These are phyloP conservation scores for Caprella mutica DNA, from an alignment of 2,888 invertebrate genomes.

Conservation along the genomic window DNA sequence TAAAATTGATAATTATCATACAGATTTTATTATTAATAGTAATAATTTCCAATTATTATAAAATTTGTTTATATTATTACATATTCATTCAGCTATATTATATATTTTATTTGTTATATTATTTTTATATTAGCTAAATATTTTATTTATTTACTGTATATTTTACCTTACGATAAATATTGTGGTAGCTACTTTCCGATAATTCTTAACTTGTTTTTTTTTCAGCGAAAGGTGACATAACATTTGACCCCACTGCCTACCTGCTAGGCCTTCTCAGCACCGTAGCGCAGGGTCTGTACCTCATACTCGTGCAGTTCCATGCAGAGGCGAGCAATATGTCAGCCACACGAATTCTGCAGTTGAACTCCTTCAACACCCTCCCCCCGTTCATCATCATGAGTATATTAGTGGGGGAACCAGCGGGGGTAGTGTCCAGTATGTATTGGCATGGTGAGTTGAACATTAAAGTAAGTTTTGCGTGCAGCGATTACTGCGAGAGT, in stretches of 20 bases:
- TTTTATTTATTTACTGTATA: no score
- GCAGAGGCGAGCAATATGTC: slow-evolving; percentile 22
- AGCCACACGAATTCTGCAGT: slow-evolving; percentile 31
- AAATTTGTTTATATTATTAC: no score
- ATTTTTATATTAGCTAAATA: no score
- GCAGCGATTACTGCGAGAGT: neutral
- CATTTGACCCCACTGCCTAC: slow-evolving; percentile 39
- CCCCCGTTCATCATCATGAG: slow-evolving; percentile 27
- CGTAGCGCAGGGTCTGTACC: slow-evolving; percentile 42
- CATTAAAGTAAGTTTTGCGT: neutral
- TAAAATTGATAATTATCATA: no score
- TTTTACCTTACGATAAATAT: no score
- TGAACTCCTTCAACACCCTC: slow-evolving; percentile 33
- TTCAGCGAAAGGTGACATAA: slow-evolving; percentile 42
- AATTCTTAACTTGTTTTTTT: no score
- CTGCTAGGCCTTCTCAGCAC: slow-evolving; percentile 41
- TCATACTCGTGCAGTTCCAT: slow-evolving; percentile 41
- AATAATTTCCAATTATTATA: no score
- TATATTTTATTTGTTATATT: no score
- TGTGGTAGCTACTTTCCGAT: no score
- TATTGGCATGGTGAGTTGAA: neutral
- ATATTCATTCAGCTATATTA: no score
- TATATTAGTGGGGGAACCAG: slow-evolving; percentile 30
- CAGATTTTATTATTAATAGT: no score
- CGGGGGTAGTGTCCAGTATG: neutral